A percentile compares a stretch with the other conserved stretches of the same genome.
Conservation (phyloP, 2,888 invertebrate species). For the Mechanitis messenoides region DNA sequence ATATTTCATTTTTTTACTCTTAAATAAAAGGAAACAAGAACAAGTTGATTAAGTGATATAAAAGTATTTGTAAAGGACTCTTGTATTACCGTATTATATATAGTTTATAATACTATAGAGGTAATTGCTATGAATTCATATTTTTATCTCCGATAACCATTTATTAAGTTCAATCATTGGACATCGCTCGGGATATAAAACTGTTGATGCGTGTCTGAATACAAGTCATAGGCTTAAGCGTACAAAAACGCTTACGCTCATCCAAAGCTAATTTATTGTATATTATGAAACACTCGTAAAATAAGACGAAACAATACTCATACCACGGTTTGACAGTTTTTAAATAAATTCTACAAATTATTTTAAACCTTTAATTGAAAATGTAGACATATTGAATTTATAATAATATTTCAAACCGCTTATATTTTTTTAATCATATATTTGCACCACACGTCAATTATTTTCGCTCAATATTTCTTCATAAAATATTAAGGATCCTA, state of each 20-base stretch:
- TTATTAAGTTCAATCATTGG: slow-evolving; percentile 68
- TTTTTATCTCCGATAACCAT: slow-evolving; percentile 55
- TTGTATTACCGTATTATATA: neutral
- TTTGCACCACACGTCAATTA: slow-evolving; percentile 15
- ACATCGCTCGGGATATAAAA: slow-evolving; percentile 51
- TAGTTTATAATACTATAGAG: neutral
- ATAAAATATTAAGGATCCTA: slow-evolving; percentile 65
- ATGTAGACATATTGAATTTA: too few relatives aligned
- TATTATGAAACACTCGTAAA: neutral
- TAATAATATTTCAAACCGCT: neutral
- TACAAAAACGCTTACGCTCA: neutral
- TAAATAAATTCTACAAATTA: too few relatives aligned
- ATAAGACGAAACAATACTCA: neutral
- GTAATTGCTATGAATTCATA: slow-evolving; percentile 37
- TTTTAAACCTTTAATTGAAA: too few relatives aligned
- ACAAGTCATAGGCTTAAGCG: slow-evolving; percentile 31
- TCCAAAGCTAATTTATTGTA: neutral
- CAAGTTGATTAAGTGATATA: too few relatives aligned
- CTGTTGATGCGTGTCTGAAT: slow-evolving; percentile 27
- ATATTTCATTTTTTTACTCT: too few relatives aligned
- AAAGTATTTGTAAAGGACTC: neutral
- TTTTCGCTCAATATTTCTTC: slow-evolving; percentile 54
- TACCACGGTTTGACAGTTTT: neutral
- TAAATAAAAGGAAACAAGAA: too few relatives aligned
- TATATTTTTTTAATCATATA: neutral